Base-by-base conservation (phyloP, 2,113 vertebrate genomes). In the Cynoglossus semilaevis region DNA sequence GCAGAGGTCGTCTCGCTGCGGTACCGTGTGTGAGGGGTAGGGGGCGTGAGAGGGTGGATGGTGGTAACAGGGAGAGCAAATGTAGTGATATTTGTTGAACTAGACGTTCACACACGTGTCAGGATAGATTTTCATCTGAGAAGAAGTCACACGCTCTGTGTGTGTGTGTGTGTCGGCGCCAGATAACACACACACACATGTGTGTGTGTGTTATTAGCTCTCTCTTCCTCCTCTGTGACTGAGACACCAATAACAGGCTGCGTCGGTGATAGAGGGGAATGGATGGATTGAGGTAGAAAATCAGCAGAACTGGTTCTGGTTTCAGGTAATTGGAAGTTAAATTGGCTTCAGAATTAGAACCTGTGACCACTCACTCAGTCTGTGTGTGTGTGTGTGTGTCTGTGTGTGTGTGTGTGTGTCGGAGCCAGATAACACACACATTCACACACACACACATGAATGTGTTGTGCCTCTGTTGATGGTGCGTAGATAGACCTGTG, bases 281-380 rank as follows among this genome's bases (percentile, higher is more conserved):
- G 45, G 67, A 78, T 73, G 61, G 61, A 86, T 59, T 45, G 75
- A 58, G 70, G 50, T 47, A 62, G 68, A 77, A 77, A 76, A 76
- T 68, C 49, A 68, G 58, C 17, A 37, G 82, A 83, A 85, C 85
- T 86, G 84, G 76, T 74, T 59, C 61, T 76, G 74, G 74, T 74
- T 84, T 69, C 63, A 70, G 61, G 81, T 85, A 86, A 86, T 80
- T 86, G 82, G 76, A 74, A 81, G 66, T 51, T 74, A 85, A 87
- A 87, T 87, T 84, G 75, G 53, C 65, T 77, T 67, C 68, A 54
- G 72, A 83, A 76, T 81, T 79, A 77, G 61, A 82, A 72, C 62
- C 63, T 63, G 58, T 60, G 58, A 77, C 52, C 50, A 37, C 55
- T 74, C 61, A 50, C 44, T 70, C 69, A 67, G 48, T 64, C 43